Evolutionary conservation across 2,113 vertebrate genomes (phyloP), one percentile per base, ranked within the genome.

Genomic region (Clarias gariepinus): DNA sequence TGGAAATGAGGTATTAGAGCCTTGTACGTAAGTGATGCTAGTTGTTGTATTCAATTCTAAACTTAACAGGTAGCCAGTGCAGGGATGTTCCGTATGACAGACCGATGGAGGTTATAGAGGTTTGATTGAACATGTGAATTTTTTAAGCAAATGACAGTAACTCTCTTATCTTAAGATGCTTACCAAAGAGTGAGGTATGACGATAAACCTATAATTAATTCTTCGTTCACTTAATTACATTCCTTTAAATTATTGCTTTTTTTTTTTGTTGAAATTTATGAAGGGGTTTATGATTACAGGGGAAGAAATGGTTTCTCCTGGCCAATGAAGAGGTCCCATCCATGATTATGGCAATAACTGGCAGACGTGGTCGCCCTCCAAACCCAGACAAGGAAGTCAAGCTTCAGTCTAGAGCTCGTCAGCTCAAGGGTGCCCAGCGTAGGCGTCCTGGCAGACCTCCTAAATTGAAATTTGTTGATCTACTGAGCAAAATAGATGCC

Each of bases 311-410:
- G 98, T 93, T 96, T 76, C 94, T 96, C 53, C 92, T 99, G 90
- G 96, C 95, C 60, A 95, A 96, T 21, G 97, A 99, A 87, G 97
- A 99, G 92, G 96, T 99, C 88, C 98, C 98, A 0, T 96, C 97
- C 0, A 98, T 97, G 91, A 99, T 99, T 93, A 96, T 97, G 94
- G 97, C 98, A 86, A 99, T 99, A 93, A 99, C 98, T 0, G 97
- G 98, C 85, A 97, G 97, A 71, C 95, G 98, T 0, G 98, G 98
- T 25, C 96, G 98, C 41, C 98, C 98, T 71, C 97, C 97, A n/a
- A 99, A 99, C 61, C 95, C 96, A 0, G 97, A 98, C 82, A 95
- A 95, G 90, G 96, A 96, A 86, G 95, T 96, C 87, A 96, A 94
- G 85, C 91, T 92, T 9, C 89, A 92, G 30, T 13, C 84, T 47